Percentiles rank a stretch among this genome's conserved stretches.
phyloP scores from a whole-genome alignment of 2,113 vertebrate species.

The Labeo catla region DNA sequence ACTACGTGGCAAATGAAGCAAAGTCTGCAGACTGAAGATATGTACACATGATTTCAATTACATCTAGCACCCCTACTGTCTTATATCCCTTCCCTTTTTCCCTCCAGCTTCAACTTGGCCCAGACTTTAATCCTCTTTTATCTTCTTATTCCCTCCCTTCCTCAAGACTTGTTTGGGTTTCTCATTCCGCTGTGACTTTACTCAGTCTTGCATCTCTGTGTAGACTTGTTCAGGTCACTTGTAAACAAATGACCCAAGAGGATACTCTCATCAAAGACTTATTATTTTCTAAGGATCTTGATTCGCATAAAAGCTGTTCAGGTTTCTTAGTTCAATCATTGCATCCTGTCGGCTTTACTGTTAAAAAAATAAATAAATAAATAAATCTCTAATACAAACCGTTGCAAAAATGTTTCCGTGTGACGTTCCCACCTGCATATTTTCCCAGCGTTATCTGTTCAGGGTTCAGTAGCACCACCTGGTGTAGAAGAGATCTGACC shows the following conservation, averaged over 20 bases:
- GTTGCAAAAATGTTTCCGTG: background rate
- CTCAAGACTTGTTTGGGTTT: background rate
- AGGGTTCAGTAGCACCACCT: conserved; percentile 9
- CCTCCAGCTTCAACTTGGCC: background rate
- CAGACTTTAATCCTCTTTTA: conserved; percentile 11
- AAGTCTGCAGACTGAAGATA: background rate
- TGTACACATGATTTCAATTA: background rate
- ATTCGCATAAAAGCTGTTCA: background rate
- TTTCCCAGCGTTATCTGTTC: background rate
- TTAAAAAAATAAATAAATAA: background rate
- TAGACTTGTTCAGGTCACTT: background rate
- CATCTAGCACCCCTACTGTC: background rate
- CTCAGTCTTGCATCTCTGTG: background rate
- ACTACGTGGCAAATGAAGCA: background rate
- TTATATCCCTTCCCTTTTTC: background rate
- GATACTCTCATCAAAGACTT: background rate
- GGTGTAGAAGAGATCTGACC: background rate
- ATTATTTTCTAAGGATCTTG: background rate
- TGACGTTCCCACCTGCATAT: background rate
- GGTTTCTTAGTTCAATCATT: background rate
- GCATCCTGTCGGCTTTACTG: background rate
- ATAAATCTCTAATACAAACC: background rate
- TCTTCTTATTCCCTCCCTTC: background rate
- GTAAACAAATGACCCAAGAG: background rate
- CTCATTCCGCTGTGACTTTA: background rate